These are phyloP conservation scores for Plectrocnemia conspersa DNA, from an alignment of 1,140 invertebrate genomes.

Conservation along the genomic window DNA sequence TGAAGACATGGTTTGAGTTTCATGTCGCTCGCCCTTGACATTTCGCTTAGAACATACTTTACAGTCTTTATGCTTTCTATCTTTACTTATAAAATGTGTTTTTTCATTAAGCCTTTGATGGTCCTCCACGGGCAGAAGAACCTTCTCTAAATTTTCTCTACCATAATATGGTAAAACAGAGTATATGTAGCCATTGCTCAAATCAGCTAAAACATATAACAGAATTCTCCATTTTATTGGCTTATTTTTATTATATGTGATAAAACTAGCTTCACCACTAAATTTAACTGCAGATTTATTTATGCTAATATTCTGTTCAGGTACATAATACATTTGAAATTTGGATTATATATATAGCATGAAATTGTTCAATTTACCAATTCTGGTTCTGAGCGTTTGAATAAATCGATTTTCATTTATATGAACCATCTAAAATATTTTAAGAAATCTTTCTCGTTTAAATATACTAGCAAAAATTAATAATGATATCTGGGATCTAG, in stretches of 20 bases:
- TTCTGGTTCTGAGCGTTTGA: slow-evolving; percentile 12
- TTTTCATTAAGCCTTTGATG: slow-evolving; percentile 11
- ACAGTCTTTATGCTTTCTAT: slow-evolving; percentile 12
- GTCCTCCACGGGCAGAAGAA: slow-evolving; percentile 1
- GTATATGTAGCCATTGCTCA: slow-evolving; percentile 27
- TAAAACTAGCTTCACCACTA: slow-evolving; percentile 24
- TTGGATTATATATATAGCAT: slow-evolving; percentile 10
- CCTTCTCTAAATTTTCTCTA: slow-evolving; percentile 7
- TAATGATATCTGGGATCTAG: neutral
- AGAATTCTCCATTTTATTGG: slow-evolving; percentile 31
- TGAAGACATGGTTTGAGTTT: slow-evolving; percentile 7
- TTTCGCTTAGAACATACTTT: slow-evolving; percentile 11
- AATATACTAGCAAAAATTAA: slow-evolving; percentile 7
- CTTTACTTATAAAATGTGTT: slow-evolving; percentile 9
- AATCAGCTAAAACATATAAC: slow-evolving; percentile 28
- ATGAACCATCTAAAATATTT: slow-evolving; percentile 20
- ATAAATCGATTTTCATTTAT: slow-evolving; percentile 1
- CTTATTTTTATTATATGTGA: slow-evolving; percentile 30
- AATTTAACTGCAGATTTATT: slow-evolving; percentile 28
- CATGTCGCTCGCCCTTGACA: slow-evolving; percentile 1
- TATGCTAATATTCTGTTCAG: slow-evolving; percentile 16
- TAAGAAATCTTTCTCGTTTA: slow-evolving; percentile 11
- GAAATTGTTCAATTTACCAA: slow-evolving; percentile 26
- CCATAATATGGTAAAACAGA: slow-evolving; percentile 31
- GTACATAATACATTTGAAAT: slow-evolving; percentile 24